Evolutionary conservation across 30 jellyfish, hydroid and myxozoan species (phyloP), one percentile per base, ranked within the genome.

Genomic region (Turritopsis dohrnii): DNA sequence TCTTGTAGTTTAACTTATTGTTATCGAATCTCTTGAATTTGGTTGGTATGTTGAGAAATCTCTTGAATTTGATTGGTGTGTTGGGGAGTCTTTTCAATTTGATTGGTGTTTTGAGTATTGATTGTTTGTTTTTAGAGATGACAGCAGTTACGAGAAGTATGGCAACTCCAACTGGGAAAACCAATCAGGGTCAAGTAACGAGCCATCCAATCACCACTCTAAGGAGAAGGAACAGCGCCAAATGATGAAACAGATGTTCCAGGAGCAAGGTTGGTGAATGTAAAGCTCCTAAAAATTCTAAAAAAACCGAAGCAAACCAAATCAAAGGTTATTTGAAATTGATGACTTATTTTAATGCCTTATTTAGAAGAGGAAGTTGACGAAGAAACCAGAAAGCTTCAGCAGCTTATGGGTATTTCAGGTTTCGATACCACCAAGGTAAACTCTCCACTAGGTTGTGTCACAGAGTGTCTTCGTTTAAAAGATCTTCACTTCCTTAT

Each of bases 341-440:
- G 60, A 41, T 13, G 5, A 41, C 60, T 5, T 41, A 3, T 41
- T 41, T 3, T 41, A 41, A 41, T 41, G 9, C 60, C 60, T 3
- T 41, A 13, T 53, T 53, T 52, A 80, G 87, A 25, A 8, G 87
- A 80, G 21, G 87, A 80, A 25, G 87, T 53, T 80, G 87, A 80
- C 53, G 87, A 80, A 53, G 87, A 80, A 7, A 71, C 87, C 26
- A 28, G 77, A 23, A 7, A 65, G 0, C 85, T 93, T 95, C 89
- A 79, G 88, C 87, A 87, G 73, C 69, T 93, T 80, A 93, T 93
- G 96, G 98, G 98, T 1, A 83, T 93, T 83, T 28, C 85, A 25
- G 87, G 96, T 1, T 93, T 93, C 76, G 95, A 87, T 28, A 84
- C 98, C 28, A 87, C 98, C 54, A 93, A 93, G 96, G 98, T 92